Base-by-base conservation (phyloP, 2,797 vertebrate genomes). In the Distichodus sexfasciatus region DNA sequence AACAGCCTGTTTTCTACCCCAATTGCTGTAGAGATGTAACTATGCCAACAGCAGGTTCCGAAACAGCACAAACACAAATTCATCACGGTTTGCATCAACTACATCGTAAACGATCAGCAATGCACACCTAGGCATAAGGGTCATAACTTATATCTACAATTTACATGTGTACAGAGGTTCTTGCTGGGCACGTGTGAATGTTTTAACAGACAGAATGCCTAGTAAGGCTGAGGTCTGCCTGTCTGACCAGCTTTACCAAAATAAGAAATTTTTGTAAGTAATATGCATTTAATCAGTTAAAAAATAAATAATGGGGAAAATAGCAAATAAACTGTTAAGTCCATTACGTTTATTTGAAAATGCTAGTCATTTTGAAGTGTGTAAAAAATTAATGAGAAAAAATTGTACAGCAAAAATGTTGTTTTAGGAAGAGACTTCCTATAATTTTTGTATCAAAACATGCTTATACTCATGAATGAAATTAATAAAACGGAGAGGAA, bases 51-150 rank as follows among this genome's bases (percentile, higher is more conserved):
- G 46, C 33, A 64, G 38, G 35, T 62, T 15, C 43, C 57, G 28
- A 31, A 60, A 59, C 36, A 50, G 26, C 12, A 71, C 58, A 73
- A 64, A 55, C 66, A 77, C 36, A 58, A 53, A 63, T 51, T 44
- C 14, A 50, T 29, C 50, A 63, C 31, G 29, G 11, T 33, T 36
- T 58, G 58, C 26, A 48, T 59, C 24, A 54, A 11, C 54, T 53
- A 40, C 28, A 33, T 47, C 12, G 66, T 50, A 62, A 24, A 12
- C 17, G 3, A 24, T 58, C 33, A 59, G 11, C 40, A 47, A 31
- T 60, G 33, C 67, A 62, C 68, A 71, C 17, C 12, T 12, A 51
- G 4, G 44, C 26, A 65, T 44, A n/a, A 63, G 31, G 50, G 47
- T 11, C 2, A 46, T 29, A 5, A 40, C 17, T 26, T 15, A 54